Percentiles rank a stretch among this genome's conserved stretches.
These are phyloP conservation scores for Pseudomyrmex sp. DNA, from an alignment of 1,140 invertebrate species.

Conservation along the genomic window DNA sequence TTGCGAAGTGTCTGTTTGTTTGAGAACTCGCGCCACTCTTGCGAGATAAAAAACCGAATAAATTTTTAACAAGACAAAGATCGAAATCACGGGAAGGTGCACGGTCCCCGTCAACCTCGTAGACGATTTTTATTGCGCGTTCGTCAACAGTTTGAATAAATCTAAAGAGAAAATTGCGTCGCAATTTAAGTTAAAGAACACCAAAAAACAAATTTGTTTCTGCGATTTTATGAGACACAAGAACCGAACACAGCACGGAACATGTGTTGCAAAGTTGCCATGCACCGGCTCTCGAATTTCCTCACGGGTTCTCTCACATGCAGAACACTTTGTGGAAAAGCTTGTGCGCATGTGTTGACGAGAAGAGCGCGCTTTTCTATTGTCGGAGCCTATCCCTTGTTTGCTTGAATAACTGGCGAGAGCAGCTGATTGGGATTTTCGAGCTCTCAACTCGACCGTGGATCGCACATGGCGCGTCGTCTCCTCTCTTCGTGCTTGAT, in stretches of 20 bases:
- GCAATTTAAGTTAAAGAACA: too few species aligned
- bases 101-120: too few species aligned
- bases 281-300: conserved; percentile 22
- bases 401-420: conserved; percentile 76
- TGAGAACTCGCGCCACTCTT: too few species aligned
- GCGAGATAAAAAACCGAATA: too few species aligned
- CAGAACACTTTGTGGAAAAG: conserved; percentile 26
- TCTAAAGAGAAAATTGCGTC: too few species aligned
- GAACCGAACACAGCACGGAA: background rate
- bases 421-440: conserved; percentile 83
- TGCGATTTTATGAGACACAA: background rate
- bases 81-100: too few species aligned
- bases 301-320: background rate
- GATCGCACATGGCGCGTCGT: conserved; percentile 74
- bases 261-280: background rate
- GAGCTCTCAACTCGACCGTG: conserved; percentile 63
- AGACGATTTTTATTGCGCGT: too few species aligned
- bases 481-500: conserved; percentile 63
- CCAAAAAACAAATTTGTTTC: too few species aligned
- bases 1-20: background rate
- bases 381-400: conserved; percentile 77
- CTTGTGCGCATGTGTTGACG: conserved; percentile 59
- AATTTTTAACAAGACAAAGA: too few species aligned
- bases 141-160: too few species aligned
- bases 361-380: conserved; percentile 71